Evolutionary conservation across 2,797 vertebrate species (phyloP).

Genomic region (Mallotus villosus): DNA sequence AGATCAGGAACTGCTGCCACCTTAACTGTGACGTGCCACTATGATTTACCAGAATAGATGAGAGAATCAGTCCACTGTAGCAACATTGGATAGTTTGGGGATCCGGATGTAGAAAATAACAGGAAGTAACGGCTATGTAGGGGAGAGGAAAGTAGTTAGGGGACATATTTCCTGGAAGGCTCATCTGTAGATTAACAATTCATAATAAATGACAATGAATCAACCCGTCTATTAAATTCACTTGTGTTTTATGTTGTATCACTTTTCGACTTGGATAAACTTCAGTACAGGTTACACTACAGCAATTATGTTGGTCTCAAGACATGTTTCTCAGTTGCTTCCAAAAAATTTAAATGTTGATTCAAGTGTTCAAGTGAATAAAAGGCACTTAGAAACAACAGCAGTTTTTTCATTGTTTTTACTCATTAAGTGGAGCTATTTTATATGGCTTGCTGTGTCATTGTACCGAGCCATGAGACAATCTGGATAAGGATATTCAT

Average conservation of each 20-base stretch:
- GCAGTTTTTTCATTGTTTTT: too few relatives aligned
- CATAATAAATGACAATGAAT: background rate
- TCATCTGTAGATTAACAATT: slow-evolving; percentile 28
- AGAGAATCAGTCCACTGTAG: slow-evolving; percentile 33
- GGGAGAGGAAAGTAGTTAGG: slow-evolving; percentile 17
- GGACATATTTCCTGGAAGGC: slow-evolving; percentile 15
- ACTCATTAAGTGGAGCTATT: too few relatives aligned
- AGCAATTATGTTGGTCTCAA: slow-evolving; percentile 43
- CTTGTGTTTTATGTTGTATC: slow-evolving; percentile 31
- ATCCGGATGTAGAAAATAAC: slow-evolving; percentile 29
- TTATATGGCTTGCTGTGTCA: too few relatives aligned
- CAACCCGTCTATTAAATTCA: background rate
- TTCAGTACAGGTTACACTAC: slow-evolving; percentile 40
- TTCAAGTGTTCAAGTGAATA: too few relatives aligned
- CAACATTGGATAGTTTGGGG: slow-evolving; percentile 47
- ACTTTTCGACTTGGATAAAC: slow-evolving; percentile 47
- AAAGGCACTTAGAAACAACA: too few relatives aligned
- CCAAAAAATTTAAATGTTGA: slow-evolving; percentile 29
- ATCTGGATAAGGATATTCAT: too few relatives aligned
- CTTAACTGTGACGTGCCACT: slow-evolving; percentile 68
- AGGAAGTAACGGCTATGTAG: slow-evolving; percentile 19
- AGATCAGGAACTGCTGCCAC: slow-evolving; percentile 54
- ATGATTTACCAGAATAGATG: slow-evolving; percentile 37
- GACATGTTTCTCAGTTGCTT: slow-evolving; percentile 32
- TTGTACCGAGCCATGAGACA: too few relatives aligned